Percentiles rank a stretch among this genome's conserved stretches.
Conservation (phyloP, 2,888 invertebrate genomes). For the Ophion obscuratus region DNA sequence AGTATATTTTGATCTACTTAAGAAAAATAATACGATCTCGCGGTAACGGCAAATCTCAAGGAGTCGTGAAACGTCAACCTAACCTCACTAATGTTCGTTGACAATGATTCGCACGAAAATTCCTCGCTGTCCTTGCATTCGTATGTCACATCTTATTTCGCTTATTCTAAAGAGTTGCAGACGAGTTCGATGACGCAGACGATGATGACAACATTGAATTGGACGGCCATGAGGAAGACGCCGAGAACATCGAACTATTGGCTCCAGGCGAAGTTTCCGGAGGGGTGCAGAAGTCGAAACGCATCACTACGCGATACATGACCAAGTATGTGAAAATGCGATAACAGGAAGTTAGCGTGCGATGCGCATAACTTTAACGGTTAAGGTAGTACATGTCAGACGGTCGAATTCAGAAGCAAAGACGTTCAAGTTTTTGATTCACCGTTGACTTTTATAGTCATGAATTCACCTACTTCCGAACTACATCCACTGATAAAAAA, state of each 20-base stretch:
- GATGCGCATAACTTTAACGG: neutral
- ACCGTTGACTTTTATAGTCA: too few species aligned
- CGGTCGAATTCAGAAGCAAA: too few species aligned
- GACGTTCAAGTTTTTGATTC: too few species aligned
- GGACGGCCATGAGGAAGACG: constrained; percentile 94
- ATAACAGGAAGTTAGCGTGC: neutral
- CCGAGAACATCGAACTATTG: constrained; percentile 93
- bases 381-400: too few species aligned
- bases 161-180: constrained; percentile 86
- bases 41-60: neutral
- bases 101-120: neutral
- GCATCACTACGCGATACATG: constrained; percentile 99
- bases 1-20: constrained; percentile 79
- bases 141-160: neutral
- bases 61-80: constrained; percentile 6
- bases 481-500: too few species aligned
- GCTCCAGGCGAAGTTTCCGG: constrained; percentile 92
- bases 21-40: neutral
- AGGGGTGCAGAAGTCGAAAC: constrained; percentile 93
- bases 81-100: constrained; percentile 43
- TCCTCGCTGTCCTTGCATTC: neutral
- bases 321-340: constrained; percentile 90
- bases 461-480: too few species aligned
- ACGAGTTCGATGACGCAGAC: constrained; percentile 95
- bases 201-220: constrained; percentile 95